Percentiles rank a stretch among this genome's conserved stretches.
phyloP scores from a whole-genome alignment of 2,113 vertebrate species.

The Scomber colias region DNA sequence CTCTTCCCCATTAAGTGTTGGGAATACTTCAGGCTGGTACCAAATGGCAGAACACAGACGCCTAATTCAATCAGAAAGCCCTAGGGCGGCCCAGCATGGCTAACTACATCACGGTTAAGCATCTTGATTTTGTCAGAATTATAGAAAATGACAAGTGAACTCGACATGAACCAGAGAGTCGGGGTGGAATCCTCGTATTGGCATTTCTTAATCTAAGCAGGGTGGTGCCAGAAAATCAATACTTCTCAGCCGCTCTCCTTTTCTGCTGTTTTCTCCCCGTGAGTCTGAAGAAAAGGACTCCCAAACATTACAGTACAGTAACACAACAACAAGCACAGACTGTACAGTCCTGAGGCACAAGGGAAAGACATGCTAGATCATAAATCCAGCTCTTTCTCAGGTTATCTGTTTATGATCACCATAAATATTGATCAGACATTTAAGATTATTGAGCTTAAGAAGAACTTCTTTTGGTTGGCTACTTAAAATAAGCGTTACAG shows the following conservation, averaged over 20 bases:
- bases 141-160: constrained; percentile 99
- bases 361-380: background rate
- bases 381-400: background rate
- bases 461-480: background rate
- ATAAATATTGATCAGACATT: background rate
- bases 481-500: background rate
- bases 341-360: background rate
- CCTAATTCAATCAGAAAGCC: constrained; percentile 83
- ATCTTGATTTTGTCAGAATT: constrained; percentile 93
- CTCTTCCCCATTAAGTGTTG: constrained; percentile 68
- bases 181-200: constrained; percentile 95
- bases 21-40: constrained; percentile 74
- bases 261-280: constrained; percentile 88
- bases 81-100: constrained; percentile 74
- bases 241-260: constrained; percentile 89
- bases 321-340: constrained; percentile 19
- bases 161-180: constrained; percentile 94
- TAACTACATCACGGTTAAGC: constrained; percentile 91
- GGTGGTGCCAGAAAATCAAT: constrained; percentile 96
- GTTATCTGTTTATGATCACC: background rate
- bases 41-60: constrained; percentile 76
- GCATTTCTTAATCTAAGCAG: constrained; percentile 97
- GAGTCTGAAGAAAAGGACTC: constrained; percentile 67
- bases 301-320: constrained; percentile 16
- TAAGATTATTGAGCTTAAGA: background rate